Evolutionary conservation across 2,888 invertebrate genomes (phyloP), one percentile per base, ranked within the genome.

Genomic region (Luperina testacea): DNA sequence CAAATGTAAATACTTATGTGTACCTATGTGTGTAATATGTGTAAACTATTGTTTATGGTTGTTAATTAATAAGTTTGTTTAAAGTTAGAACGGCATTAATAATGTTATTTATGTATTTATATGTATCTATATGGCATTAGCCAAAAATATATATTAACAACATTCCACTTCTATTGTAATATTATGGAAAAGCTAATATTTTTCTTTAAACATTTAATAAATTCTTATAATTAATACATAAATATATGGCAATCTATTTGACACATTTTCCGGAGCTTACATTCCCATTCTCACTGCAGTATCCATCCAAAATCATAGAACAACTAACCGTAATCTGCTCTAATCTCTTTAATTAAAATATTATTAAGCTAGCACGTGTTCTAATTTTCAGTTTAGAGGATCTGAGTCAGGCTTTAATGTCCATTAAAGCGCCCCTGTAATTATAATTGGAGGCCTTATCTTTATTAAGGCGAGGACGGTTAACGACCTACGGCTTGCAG

Each of bases 371-470:
- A 82, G 82, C 79, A 87, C 87, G 85, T 82, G 88, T 85, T 84
- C 88, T 88, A 86, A 90, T 89, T 89, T 88, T 87, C 84, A 85
- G 80, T 85, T 86, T 82, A 83, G 76, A 80, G 82, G 75, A 74
- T 75, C 48, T 87, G 89, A 90, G 91, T 90, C 92, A 91, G 92
- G 93, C 42, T 92, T 93, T 92, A 93, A 92, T 91, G 91, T 88
- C 90, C 91, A 93, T 94, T 94, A 94, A 88, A 88, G 84, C 89
- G 72, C 93, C 94, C 94, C 88, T 87, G 88, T 89, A 92, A 91
- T 93, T 93, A 90, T 89, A 89, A 86, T 77, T 83, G 85, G 82
- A 82, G 85, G 86, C 86, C 88, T 92, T 91, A 91, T 92, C 92
- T 93, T 92, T 93, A 93, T 93, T 92, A 92, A 89, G 87, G 88